phyloP scores from a whole-genome alignment of 2,113 vertebrate genomes.

The Silurus glanis region DNA sequence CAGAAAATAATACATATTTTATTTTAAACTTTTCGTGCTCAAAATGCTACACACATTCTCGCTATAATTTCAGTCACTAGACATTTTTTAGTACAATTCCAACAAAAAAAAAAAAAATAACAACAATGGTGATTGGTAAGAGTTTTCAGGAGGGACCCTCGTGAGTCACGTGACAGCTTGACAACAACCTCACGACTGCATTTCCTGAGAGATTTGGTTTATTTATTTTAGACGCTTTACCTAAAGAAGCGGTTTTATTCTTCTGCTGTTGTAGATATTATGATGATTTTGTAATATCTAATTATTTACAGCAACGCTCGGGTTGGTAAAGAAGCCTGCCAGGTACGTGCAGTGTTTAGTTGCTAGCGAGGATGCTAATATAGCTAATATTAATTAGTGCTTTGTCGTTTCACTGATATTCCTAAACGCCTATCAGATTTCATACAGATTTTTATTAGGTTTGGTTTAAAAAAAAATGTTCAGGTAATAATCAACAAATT shows the following conservation, averaged over 20 bases:
- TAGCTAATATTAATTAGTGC: background rate
- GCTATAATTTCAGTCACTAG: too few relatives aligned
- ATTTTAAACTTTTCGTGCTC: background rate
- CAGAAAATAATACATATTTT: background rate
- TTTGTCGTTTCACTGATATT: background rate
- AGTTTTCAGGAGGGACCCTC: background rate
- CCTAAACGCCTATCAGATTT: background rate
- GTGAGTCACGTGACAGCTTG: slow-evolving; percentile 22
- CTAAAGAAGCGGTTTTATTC: background rate
- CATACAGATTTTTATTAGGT: background rate
- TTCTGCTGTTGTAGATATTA: too few relatives aligned
- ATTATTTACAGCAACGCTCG: background rate
- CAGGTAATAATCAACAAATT: background rate
- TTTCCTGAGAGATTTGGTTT: background rate
- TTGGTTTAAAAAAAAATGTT: background rate
- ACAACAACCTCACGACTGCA: background rate
- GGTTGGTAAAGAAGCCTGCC: background rate
- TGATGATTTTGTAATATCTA: background rate
- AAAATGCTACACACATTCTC: background rate
- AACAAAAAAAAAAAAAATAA: background rate
- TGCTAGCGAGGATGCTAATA: background rate
- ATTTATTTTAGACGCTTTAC: background rate
- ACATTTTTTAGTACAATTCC: background rate
- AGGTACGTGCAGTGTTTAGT: background rate
- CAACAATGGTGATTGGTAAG: background rate